Conservation (phyloP, 2,888 invertebrate genomes). For the Eudasyphora cyanicolor region DNA sequence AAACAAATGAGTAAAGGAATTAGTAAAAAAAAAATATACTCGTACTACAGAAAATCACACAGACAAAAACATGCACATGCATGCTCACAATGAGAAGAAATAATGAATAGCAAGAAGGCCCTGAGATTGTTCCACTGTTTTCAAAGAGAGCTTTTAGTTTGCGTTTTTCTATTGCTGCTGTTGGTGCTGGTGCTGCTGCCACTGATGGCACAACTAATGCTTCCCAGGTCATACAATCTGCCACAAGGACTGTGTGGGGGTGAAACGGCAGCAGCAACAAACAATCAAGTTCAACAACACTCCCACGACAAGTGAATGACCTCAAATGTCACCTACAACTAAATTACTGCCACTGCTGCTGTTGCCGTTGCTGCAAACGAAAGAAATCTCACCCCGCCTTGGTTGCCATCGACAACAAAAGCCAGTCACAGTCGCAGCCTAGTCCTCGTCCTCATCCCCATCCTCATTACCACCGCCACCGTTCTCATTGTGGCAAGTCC, state of each 20-base stretch:
- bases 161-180: not conserved
- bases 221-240: not conserved
- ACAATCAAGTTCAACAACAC: slow-evolving; percentile 78
- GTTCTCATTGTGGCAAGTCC: too few relatives aligned
- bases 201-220: slow-evolving; percentile 31
- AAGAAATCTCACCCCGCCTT: not conserved
- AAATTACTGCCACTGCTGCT: slow-evolving; percentile 55
- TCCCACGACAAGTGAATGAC: slow-evolving; percentile 79
- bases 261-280: slow-evolving; percentile 33
- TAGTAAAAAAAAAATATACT: too few relatives aligned
- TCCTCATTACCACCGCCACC: not conserved
- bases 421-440: slow-evolving; percentile 23
- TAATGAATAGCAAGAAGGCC: slow-evolving; percentile 33
- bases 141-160: slow-evolving; percentile 3
- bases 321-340: slow-evolving; percentile 75
- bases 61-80: not conserved
- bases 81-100: not conserved
- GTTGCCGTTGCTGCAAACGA: not conserved
- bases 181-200: slow-evolving; percentile 22
- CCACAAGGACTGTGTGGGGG: not conserved
- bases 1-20: not conserved
- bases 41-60: too few relatives aligned
- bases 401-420: not conserved
- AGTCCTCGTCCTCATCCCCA: slow-evolving; percentile 32
- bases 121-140: not conserved